A percentile compares a stretch with the other conserved stretches of the same genome.
These are phyloP conservation scores for Drosophila takahashii DNA, from an alignment of 1,140 invertebrate genomes.

Conservation along the genomic window DNA sequence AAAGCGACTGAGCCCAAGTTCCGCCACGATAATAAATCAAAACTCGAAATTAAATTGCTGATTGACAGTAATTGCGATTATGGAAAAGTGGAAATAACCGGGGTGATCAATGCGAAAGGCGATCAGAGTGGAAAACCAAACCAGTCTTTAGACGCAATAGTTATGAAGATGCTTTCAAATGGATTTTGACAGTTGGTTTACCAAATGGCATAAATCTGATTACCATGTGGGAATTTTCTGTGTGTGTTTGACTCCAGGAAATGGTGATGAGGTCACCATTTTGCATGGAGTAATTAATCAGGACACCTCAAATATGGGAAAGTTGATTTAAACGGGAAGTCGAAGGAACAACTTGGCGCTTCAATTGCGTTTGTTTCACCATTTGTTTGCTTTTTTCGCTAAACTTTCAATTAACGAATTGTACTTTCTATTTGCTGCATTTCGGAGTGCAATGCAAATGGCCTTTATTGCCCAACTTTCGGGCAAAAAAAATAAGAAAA, in stretches of 20 bases:
- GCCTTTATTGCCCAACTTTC: constrained; percentile 75
- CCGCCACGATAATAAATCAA: constrained; percentile 30
- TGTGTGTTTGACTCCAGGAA: neutral
- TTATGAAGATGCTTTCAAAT: constrained; percentile 77
- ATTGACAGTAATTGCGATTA: constrained; percentile 45
- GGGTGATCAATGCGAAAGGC: constrained; percentile 15
- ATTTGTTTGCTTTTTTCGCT: constrained; percentile 23
- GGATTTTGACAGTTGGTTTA: constrained; percentile 68
- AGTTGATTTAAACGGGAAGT: constrained; percentile 41
- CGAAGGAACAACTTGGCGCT: constrained; percentile 40
- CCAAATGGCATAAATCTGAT: constrained; percentile 60
- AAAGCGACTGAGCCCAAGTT: constrained; percentile 9
- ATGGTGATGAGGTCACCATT: constrained; percentile 5
- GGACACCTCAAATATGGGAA: constrained; percentile 29
- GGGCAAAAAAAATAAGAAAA: constrained; percentile 34
- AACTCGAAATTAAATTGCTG: constrained; percentile 32
- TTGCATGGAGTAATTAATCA: constrained; percentile 16
- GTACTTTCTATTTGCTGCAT: constrained; percentile 73
- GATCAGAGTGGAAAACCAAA: constrained; percentile 13
- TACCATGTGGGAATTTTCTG: constrained; percentile 21
- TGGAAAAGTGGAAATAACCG: constrained; percentile 36
- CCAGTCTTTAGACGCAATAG: constrained; percentile 29
- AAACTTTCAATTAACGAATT: constrained; percentile 79
- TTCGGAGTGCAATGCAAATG: constrained; percentile 67
- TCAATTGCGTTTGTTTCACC: constrained; percentile 20